phyloP scores from a whole-genome alignment of 2,113 vertebrate genomes.

The Varanus salvator region DNA sequence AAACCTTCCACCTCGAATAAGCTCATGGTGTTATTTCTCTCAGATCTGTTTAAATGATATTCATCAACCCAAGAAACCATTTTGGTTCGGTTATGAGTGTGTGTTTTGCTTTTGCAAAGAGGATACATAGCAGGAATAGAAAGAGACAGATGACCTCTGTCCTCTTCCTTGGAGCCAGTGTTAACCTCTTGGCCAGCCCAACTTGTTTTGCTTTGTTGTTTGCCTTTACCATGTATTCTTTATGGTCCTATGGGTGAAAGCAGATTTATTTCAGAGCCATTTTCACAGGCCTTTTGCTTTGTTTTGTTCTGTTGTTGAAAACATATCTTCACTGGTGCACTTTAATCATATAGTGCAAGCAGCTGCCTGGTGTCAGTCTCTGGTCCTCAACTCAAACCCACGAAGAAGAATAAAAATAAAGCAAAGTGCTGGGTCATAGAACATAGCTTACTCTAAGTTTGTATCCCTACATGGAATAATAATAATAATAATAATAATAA shows the following conservation, averaged over 20 bases:
- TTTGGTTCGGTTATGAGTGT: conserved; percentile 53
- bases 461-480: background rate
- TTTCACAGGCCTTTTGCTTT: background rate
- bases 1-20: conserved; percentile 8
- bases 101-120: conserved; percentile 52
- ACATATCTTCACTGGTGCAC: no score
- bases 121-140: conserved; percentile 23
- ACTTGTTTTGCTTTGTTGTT: conserved; percentile 4
- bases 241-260: background rate
- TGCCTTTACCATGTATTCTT: background rate
- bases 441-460: background rate
- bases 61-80: conserved; percentile 54
- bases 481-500: no score
- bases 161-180: conserved; percentile 19
- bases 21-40: conserved; percentile 36
- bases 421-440: background rate
- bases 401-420: background rate
- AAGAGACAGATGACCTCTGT: conserved; percentile 48
- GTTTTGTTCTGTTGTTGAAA: background rate
- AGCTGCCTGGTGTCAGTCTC: background rate
- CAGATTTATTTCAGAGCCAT: conserved; percentile 14
- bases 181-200: conserved; percentile 6
- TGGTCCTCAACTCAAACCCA: background rate
- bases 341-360: background rate
- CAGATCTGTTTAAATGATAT: conserved; percentile 41